Percentiles rank a stretch among this genome's conserved stretches.
Evolutionary conservation across 2,888 invertebrate genomes (phyloP).

Genomic region (Leptopilina syphax): DNA sequence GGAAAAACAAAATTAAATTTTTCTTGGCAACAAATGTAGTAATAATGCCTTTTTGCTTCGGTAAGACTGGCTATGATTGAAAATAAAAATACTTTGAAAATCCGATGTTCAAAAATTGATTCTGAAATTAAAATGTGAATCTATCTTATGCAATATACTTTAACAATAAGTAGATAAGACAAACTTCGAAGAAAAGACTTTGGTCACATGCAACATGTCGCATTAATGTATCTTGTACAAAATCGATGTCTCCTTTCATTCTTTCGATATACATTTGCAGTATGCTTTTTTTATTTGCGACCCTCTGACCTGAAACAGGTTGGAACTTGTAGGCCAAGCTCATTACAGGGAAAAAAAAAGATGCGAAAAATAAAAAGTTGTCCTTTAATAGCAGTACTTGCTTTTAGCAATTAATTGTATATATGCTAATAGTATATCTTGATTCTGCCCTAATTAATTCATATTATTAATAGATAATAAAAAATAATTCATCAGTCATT

Average conservation of each 20-base stretch:
- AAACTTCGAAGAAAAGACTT: slow-evolving; percentile 52
- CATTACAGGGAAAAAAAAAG: slow-evolving; percentile 21
- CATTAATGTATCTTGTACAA: slow-evolving; percentile 73
- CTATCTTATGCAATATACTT: neutral
- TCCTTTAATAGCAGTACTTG: neutral
- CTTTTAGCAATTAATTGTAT: neutral
- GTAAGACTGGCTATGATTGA: too few relatives aligned
- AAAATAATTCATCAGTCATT: too few relatives aligned
- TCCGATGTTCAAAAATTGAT: too few relatives aligned
- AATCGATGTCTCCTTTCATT: slow-evolving; percentile 63
- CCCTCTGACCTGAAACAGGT: slow-evolving; percentile 54
- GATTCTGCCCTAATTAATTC: neutral
- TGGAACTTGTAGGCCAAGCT: slow-evolving; percentile 30
- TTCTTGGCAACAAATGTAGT: too few relatives aligned
- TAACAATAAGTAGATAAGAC: neutral
- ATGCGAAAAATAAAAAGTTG: slow-evolving; percentile 2
- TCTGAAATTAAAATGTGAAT: too few relatives aligned
- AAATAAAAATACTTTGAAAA: too few relatives aligned
- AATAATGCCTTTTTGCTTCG: too few relatives aligned
- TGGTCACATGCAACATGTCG: slow-evolving; percentile 61
- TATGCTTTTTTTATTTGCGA: slow-evolving; percentile 55
- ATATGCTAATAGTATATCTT: too few relatives aligned
- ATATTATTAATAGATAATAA: too few relatives aligned
- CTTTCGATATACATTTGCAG: slow-evolving; percentile 69
- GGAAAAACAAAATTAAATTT: too few relatives aligned